Evolutionary conservation across 2,888 invertebrate species (phyloP).

Genomic region (Archips crataeganus): DNA sequence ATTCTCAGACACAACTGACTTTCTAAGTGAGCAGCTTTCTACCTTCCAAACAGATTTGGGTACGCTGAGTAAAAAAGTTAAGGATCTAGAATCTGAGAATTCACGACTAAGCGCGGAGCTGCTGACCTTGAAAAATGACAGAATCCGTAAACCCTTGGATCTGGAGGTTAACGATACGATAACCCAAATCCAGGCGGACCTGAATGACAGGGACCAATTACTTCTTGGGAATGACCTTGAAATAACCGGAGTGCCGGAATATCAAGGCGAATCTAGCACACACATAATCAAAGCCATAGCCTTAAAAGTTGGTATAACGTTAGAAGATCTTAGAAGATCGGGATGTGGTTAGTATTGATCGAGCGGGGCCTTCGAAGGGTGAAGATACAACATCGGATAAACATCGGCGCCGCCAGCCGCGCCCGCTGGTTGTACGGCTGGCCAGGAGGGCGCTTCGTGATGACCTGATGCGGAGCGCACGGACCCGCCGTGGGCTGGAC

Average conservation of each 20-base stretch:
- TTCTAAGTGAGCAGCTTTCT: not conserved
- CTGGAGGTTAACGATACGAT: not conserved
- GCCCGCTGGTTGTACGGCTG: not conserved
- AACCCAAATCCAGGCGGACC: not conserved
- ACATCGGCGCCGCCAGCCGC: not conserved
- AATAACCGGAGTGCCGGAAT: slow-evolving; percentile 7
- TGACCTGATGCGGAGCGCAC: not conserved
- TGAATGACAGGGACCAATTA: slow-evolving; percentile 10
- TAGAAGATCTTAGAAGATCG: not conserved
- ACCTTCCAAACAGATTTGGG: not conserved
- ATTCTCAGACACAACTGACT: slow-evolving; percentile 7
- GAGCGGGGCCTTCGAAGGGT: not conserved
- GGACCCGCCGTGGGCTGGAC: not conserved
- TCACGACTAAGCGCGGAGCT: slow-evolving; percentile 4
- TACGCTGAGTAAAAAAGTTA: not conserved
- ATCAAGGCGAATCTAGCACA: not conserved
- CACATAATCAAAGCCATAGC: slow-evolving; percentile 17
- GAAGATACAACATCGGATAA: not conserved
- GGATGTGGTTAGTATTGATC: not conserved
- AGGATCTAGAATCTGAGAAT: slow-evolving; percentile 2
- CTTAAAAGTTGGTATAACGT: not conserved
- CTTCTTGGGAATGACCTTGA: slow-evolving; percentile 5
- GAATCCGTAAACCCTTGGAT: not conserved
- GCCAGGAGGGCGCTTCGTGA: slow-evolving; percentile 16
- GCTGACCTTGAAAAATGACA: not conserved